Evolutionary conservation across 2,888 invertebrate genomes (phyloP).

Genomic region (Chorisops tibialis): DNA sequence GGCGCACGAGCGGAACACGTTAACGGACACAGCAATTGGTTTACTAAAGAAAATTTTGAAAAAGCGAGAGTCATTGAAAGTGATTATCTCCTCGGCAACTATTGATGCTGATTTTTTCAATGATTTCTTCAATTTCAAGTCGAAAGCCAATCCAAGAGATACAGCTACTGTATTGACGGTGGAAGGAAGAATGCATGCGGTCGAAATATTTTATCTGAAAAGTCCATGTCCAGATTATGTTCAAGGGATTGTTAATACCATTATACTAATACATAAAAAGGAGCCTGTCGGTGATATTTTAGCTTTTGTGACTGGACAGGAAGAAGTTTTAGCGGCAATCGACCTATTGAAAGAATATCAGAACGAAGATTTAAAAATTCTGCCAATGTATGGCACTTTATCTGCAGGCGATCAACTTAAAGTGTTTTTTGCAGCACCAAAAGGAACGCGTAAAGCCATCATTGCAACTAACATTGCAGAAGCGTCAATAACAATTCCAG

Average conservation of each 20-base stretch:
- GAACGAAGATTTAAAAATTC: slow-evolving; percentile 58
- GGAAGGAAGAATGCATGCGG: slow-evolving; percentile 83
- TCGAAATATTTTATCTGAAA: slow-evolving; percentile 77
- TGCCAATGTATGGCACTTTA: slow-evolving; percentile 92
- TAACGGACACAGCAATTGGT: slow-evolving; percentile 93
- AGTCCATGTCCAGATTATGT: slow-evolving; percentile 90
- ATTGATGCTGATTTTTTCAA: slow-evolving; percentile 85
- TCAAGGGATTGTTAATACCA: slow-evolving; percentile 79
- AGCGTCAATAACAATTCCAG: slow-evolving; percentile 92
- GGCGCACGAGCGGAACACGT: slow-evolving; percentile 89
- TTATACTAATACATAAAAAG: slow-evolving; percentile 81
- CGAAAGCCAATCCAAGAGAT: slow-evolving; percentile 56
- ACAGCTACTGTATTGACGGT: slow-evolving; percentile 81
- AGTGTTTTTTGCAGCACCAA: slow-evolving; percentile 72
- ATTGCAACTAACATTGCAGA: slow-evolving; percentile 96
- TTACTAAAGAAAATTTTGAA: slow-evolving; percentile 86
- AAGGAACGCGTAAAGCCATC: slow-evolving; percentile 80
- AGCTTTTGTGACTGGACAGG: slow-evolving; percentile 89
- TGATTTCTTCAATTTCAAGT: slow-evolving; percentile 67
- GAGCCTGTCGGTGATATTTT: slow-evolving; percentile 84
- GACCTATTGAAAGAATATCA: slow-evolving; percentile 60
- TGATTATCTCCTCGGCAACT: slow-evolving; percentile 93
- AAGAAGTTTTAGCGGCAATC: slow-evolving; percentile 82
- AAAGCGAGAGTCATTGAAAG: slow-evolving; percentile 74
- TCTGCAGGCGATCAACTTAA: slow-evolving; percentile 75